Evolutionary conservation across 2,113 vertebrate species (phyloP).

Genomic region (cattle (Bos taurus)): DNA sequence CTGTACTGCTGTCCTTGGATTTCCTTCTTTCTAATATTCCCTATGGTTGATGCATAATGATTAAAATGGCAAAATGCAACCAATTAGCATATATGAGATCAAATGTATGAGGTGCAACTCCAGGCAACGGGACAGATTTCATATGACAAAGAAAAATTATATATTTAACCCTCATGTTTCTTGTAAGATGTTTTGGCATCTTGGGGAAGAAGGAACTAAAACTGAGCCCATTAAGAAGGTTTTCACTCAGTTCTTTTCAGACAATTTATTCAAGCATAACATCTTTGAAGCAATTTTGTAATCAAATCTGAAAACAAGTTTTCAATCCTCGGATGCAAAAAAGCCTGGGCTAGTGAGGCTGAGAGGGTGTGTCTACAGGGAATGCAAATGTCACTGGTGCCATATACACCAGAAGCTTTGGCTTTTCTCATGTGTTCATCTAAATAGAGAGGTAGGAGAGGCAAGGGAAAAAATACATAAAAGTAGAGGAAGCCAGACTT

Average conservation of each 20-base stretch:
- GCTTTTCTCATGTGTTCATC: background rate
- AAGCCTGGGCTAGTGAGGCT: background rate
- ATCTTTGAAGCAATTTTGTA: slow-evolving; percentile 22
- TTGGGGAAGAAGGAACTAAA: background rate
- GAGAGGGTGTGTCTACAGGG: background rate
- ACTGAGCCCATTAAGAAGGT: background rate
- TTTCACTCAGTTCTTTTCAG: background rate
- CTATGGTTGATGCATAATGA: background rate
- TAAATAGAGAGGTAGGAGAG: background rate
- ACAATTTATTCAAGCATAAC: background rate
- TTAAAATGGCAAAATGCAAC: slow-evolving; percentile 6
- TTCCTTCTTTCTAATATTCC: background rate
- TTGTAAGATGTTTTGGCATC: background rate
- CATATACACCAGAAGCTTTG: background rate
- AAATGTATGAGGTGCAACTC: background rate
- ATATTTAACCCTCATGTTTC: background rate
- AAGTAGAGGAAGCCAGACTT: background rate
- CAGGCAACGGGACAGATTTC: background rate
- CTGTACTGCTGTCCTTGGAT: background rate
- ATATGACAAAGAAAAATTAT: background rate
- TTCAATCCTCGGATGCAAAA: background rate
- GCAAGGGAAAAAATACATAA: background rate
- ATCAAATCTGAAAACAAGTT: slow-evolving; percentile 1
- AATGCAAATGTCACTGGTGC: background rate
- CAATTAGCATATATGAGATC: background rate